Evolutionary conservation across 2,797 vertebrate genomes (phyloP).

Genomic region (Menidia menidia): DNA sequence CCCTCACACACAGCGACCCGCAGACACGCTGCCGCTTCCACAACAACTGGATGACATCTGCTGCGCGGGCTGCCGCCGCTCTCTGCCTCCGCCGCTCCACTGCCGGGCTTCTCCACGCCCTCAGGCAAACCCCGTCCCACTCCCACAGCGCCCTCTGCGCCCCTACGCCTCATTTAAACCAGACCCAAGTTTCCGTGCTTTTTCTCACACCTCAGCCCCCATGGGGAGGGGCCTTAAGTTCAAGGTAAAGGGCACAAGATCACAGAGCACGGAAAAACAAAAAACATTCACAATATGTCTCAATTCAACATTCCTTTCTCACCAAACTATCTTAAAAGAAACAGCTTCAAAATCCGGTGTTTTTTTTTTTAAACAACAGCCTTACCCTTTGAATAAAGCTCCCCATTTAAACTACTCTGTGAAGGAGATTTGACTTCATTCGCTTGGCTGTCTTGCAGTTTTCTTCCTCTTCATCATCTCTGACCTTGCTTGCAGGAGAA

Average conservation of each 20-base stretch:
- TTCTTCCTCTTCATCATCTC: constrained; percentile 61
- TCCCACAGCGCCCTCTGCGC: constrained; percentile 44
- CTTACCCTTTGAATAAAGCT: background rate
- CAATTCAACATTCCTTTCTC: background rate
- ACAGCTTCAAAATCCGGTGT: background rate
- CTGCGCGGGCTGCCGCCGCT: constrained; percentile 64
- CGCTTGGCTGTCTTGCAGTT: constrained; percentile 58
- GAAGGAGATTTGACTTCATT: constrained; percentile 19
- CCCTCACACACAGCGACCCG: constrained; percentile 60
- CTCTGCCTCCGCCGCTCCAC: constrained; percentile 36
- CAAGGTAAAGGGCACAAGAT: constrained; percentile 26
- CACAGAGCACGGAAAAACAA: background rate
- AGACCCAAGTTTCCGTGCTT: constrained; percentile 37
- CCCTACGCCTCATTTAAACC: constrained; percentile 36
- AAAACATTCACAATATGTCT: background rate
- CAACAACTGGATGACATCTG: constrained; percentile 84
- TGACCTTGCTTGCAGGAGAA: constrained; percentile 79
- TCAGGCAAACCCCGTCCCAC: constrained; percentile 52
- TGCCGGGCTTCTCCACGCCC: constrained; percentile 47
- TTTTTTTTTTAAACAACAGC: background rate
- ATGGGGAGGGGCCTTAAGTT: constrained; percentile 45
- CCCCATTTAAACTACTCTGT: background rate
- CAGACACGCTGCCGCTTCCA: constrained; percentile 62
- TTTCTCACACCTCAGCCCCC: constrained; percentile 68
- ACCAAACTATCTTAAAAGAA: background rate